Evolutionary conservation across 2,888 invertebrate genomes (phyloP), one percentile per base, ranked within the genome.

Genomic region (Parnassius mnemosyne): DNA sequence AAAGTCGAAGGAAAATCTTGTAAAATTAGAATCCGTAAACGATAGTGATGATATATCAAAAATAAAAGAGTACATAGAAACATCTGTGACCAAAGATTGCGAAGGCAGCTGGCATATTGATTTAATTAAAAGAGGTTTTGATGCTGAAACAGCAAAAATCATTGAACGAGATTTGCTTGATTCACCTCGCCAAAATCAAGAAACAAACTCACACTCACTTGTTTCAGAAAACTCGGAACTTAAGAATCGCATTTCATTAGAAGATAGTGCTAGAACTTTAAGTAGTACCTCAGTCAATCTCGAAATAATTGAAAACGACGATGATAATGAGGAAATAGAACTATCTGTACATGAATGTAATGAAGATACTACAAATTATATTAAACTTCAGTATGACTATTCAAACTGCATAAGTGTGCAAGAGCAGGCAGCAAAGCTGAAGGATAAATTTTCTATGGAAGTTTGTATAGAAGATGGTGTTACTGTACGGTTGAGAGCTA

Each of bases 81-180:
- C 74, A 34, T 77, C 80, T 11, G 65, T 68, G 34, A 61, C 47
- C 20, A 65, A 61, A 9, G 75, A 80, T 13, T 63, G 60, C 46
- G 72, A 78, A 62, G 77, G 75, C 44, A 76, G 76, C 66, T 81
- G 89, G 56, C 89, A 85, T 58, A 76, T 71, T 13, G 85, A 89
- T 78, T 79, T 91, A 68, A 77, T 89, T 11, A 85, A 84, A 71
- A 79, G 88, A 69, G 90, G 91, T 16, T 90, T 90, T 72, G 92
- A 92, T 74, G 70, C 77, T 3, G 87, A 84, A 74, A 89, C 89
- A 1, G 92, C 92, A 9, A 89, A 85, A 79, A 89, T 76, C 61
- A 87, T 92, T 41, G 92, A 92, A 73, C 74, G 87, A 34, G 92
- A 91, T 70, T 79, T 92, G 62, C 77, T 89, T 7, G 87, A 85